Base-by-base conservation (phyloP, 2,888 invertebrate species). In the Brachypterus glaber region DNA sequence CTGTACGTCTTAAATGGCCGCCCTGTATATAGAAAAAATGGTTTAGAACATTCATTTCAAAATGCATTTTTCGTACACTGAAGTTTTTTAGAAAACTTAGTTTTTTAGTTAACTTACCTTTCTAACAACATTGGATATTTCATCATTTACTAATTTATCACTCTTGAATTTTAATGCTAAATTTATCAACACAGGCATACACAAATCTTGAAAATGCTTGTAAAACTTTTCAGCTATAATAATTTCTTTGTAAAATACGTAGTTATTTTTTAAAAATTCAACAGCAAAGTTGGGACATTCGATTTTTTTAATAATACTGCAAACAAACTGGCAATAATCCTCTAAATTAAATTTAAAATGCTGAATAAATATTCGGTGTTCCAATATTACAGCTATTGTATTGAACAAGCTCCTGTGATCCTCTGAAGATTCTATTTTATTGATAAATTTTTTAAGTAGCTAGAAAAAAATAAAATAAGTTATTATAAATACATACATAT, bases 301-400 rank as follows among this genome's bases (percentile, higher is more conserved):
- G n/a, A 40, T 35, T 30, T 44, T 50, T 24, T 33, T 14, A 16
- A 58, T 30, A 8, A 55, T 14, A 11, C 17, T 33, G 1, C 46
- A 43, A 25, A 60, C 37, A 41, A 57, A 47, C 12, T 40, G 37
- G 33, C 52, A 58, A 41, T 59, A 59, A 12, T 39, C 26, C 34
- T 50, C 35, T 18, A 53, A 18, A 43, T 58, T 49, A 30, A 45
- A 41, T 41, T 51, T 53, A 44, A 59, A 59, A 47, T 53, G 57
- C 17, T 57, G 53, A 36, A 54, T 50, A 38, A 59, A 57, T 34
- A 48, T 41, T 31, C 42, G 44, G 37, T 52, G 56, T 33, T 49
- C 41, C 25, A 46, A 36, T 26, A 53, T 16, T 5, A 5, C 5
- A 9, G 12, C 12, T 9, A 13, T 13, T 11, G 12, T 11, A 9